Evolutionary conservation across 2,113 vertebrate species (phyloP), one percentile per base, ranked within the genome.

Genomic region (Indicator indicator): DNA sequence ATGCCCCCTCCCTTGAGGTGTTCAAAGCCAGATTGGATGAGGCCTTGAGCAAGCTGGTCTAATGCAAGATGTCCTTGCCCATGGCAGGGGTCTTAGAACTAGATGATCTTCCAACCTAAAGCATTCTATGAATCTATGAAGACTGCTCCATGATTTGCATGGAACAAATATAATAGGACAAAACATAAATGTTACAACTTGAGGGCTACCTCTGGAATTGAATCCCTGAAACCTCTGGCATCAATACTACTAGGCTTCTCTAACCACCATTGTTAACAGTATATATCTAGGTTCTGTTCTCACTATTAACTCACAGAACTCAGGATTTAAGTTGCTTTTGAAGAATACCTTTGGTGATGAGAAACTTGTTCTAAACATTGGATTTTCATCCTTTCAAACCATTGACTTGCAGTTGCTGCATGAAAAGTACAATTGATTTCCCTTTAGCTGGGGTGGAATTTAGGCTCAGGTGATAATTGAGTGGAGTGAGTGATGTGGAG

Each of bases 361-460:
- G 86, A 90, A 94, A 92, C 60, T 63, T 36, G 71, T 9, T 27
- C 36, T 16, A 65, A 93, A 82, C 23, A 78, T 91, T 18, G 52
- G 36, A 67, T 95, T 91, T 87, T 42, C 88, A 84, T 91, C 52
- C 75, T 91, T 95, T 82, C 83, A 65, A 82, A 48, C 36, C 54
- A 58, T 70, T 55, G 74, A 84, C 74, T 84, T 44, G 50, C 74
- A 90, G 62, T 89, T 91, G 46, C 48, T 54, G 32, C 58, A 83
- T 60, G 88, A 84, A 93, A 91, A 87, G 78, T 36, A 32, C n/a
- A 15, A 87, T 85, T 95, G 93, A 88, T 88, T 93, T 95, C 71
- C 60, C 48, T 87, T 95, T 93, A 94, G 68, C 68, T 62, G 12
- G 32, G 62, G 76, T 91, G 63, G 54, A 60, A 87, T 88, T 87